phyloP scores from a whole-genome alignment of 2,113 vertebrate species.

The Macquaria ambigua region DNA sequence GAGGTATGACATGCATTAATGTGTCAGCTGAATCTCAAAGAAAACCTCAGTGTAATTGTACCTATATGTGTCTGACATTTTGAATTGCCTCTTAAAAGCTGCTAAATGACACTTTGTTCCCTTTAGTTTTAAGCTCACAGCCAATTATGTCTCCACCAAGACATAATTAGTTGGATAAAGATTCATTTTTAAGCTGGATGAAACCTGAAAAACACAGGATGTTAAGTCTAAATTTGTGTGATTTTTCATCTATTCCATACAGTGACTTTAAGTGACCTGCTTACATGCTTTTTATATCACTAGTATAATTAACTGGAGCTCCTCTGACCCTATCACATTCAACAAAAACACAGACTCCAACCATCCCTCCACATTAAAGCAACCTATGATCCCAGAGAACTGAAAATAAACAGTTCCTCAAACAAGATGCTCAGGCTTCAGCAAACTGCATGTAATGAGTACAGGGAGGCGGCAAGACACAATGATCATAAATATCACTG shows the following conservation, averaged over 20 bases:
- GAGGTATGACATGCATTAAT: constrained; percentile 35
- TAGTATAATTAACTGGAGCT: neutral
- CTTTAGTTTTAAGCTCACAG: neutral
- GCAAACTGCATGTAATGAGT: constrained; percentile 47
- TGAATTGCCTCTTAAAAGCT: constrained; percentile 29
- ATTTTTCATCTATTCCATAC: neutral
- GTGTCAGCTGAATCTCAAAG: constrained; percentile 11
- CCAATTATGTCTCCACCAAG: neutral
- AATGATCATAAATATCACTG: constrained; percentile 36
- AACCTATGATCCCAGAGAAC: constrained; percentile 4
- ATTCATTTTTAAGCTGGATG: neutral
- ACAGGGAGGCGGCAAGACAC: constrained; percentile 42
- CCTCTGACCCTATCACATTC: neutral
- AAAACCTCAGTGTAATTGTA: neutral
- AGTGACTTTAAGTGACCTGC: neutral
- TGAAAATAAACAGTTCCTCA: constrained; percentile 48
- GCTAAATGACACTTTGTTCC: constrained; percentile 12
- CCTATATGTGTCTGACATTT: constrained; percentile 8
- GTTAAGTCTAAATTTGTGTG: neutral
- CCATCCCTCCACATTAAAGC: constrained; percentile 10
- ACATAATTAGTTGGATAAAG: neutral
- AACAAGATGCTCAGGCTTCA: constrained; percentile 36
- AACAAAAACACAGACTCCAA: constrained; percentile 9
- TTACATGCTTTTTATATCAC: constrained; percentile 1
- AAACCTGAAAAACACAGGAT: neutral